Evolutionary conservation across 2,797 vertebrate species (phyloP).

Genomic region (Melanotaenia parkinsoni): DNA sequence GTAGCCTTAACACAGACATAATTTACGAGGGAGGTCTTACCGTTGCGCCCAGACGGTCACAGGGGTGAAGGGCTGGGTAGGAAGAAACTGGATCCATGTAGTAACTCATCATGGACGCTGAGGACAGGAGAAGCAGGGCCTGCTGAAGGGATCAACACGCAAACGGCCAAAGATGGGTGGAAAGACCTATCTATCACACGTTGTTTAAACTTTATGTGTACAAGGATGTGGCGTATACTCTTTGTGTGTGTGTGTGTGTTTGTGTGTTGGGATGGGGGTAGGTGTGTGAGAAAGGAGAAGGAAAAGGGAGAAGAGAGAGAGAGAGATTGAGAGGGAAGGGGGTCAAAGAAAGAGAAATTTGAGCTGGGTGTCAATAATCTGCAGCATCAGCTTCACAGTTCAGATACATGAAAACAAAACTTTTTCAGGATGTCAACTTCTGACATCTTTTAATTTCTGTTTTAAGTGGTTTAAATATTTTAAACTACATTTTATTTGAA

Average conservation of each 20-base stretch:
- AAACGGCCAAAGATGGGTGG: constrained; percentile 58
- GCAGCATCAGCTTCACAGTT: constrained; percentile 19
- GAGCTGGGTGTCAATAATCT: constrained; percentile 27
- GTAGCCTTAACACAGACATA: constrained; percentile 71
- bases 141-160: constrained; percentile 78
- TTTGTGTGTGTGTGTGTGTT: constrained; percentile 18
- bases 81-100: constrained; percentile 88
- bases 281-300: constrained; percentile 1
- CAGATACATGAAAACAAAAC: neutral
- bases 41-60: constrained; percentile 83
- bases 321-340: neutral
- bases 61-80: constrained; percentile 82
- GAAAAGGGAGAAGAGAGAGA: neutral
- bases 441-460: no score
- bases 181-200: constrained; percentile 73
- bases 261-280: neutral
- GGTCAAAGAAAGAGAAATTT: constrained; percentile 30
- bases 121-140: constrained; percentile 74
- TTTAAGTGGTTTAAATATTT: neutral
- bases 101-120: constrained; percentile 89
- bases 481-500: no score
- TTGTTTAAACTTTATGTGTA: constrained; percentile 74
- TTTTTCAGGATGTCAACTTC: neutral
- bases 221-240: constrained; percentile 29
- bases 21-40: constrained; percentile 88